Percentiles rank a stretch among this genome's conserved stretches.
These are phyloP conservation scores for Clusia tigrina DNA, from an alignment of 2,888 invertebrate genomes.

Conservation along the genomic window DNA sequence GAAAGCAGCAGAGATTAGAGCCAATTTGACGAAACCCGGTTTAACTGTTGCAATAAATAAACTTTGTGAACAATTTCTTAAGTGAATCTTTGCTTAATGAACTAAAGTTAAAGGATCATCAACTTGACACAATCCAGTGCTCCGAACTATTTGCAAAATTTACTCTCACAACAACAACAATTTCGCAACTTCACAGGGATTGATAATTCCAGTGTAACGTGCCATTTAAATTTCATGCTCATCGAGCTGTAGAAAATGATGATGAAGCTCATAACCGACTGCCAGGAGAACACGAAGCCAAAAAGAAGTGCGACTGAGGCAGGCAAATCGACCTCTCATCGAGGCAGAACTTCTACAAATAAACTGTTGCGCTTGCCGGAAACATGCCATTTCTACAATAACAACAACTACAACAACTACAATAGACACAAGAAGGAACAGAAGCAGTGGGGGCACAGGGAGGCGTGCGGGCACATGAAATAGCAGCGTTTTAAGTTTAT, in stretches of 20 bases:
- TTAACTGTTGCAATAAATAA: too few species aligned
- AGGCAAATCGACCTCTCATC: constrained; percentile 34
- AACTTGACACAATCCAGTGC: too few species aligned
- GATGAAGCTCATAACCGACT: constrained; percentile 28
- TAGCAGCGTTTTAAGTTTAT: constrained; percentile 30
- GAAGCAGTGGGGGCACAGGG: too few species aligned
- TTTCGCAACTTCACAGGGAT: too few species aligned
- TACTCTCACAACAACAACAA: too few species aligned
- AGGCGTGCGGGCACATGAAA: too few species aligned
- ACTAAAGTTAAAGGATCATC: too few species aligned
- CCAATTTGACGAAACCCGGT: too few species aligned
- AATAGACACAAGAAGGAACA: not conserved
- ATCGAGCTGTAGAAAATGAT: constrained; percentile 41
- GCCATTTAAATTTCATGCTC: constrained; percentile 40
- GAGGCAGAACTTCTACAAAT: constrained; percentile 32
- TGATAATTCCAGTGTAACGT: not conserved
- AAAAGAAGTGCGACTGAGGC: constrained; percentile 19
- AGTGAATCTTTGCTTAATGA: too few species aligned
- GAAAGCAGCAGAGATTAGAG: too few species aligned
- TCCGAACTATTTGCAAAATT: too few species aligned
- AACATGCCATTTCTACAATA: constrained; percentile 8
- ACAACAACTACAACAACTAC: constrained; percentile 17
- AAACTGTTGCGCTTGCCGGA: constrained; percentile 39
- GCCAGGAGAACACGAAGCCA: constrained; percentile 11
- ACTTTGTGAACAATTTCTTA: too few species aligned